Evolutionary conservation across 1,140 invertebrate genomes (phyloP).

Genomic region (Musca vetustissima): DNA sequence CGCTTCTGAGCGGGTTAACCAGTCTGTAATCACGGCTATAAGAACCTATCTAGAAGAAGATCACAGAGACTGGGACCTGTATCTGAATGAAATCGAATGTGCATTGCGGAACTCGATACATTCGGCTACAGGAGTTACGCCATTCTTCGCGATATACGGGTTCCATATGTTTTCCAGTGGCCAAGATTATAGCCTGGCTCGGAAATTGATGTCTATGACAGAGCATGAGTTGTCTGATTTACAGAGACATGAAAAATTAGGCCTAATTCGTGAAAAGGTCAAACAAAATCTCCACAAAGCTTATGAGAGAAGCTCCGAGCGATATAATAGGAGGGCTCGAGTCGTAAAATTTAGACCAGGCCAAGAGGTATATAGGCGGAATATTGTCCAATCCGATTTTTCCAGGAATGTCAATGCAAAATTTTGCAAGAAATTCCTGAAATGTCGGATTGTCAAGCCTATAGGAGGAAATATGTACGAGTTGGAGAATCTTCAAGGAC

Average conservation of each 20-base stretch:
- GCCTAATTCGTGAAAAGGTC: not conserved
- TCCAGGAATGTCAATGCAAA: not conserved
- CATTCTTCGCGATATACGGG: not conserved
- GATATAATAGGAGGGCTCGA: not conserved
- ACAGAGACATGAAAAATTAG: not conserved
- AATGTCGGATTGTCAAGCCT: not conserved
- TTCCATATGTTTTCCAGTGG: not conserved
- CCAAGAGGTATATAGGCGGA: not conserved
- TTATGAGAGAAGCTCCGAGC: not conserved
- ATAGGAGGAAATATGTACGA: not conserved
- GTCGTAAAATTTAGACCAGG: not conserved
- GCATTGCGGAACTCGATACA: not conserved
- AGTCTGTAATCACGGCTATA: not conserved
- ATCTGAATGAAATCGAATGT: constrained; percentile 9
- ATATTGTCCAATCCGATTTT: not conserved
- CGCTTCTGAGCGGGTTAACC: constrained; percentile 2
- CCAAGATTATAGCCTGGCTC: not conserved
- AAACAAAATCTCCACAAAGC: not conserved
- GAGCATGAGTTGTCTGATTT: not conserved
- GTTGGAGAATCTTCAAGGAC: not conserved
- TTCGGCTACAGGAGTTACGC: not conserved
- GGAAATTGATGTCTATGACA: not conserved
- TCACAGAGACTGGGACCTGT: constrained; percentile 6
- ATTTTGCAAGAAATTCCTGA: not conserved
- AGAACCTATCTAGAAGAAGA: not conserved